phyloP scores from a whole-genome alignment of 2,113 vertebrate genomes.

The Trematomus loennbergii region DNA sequence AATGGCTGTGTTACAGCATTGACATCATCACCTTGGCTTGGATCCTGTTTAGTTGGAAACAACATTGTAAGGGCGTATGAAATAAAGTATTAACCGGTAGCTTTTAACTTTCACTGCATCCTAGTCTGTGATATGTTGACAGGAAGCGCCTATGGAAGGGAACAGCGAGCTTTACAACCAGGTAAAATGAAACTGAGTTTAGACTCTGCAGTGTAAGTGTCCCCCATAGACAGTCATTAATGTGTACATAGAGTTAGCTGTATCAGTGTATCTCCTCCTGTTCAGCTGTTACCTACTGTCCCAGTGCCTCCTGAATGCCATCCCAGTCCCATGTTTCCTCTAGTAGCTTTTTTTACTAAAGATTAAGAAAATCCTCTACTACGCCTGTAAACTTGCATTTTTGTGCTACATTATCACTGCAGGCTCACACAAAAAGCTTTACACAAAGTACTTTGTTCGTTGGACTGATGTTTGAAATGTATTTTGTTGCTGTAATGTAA shows the following conservation, averaged over 20 bases:
- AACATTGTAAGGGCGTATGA: not conserved
- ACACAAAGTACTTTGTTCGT: not conserved
- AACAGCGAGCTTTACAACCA: slow-evolving; percentile 33
- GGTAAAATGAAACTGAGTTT: slow-evolving; percentile 57
- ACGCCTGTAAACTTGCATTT: not conserved
- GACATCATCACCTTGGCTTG: not conserved
- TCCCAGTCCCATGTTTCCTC: not conserved
- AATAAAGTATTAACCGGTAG: not conserved
- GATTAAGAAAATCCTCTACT: not conserved
- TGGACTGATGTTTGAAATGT: not conserved
- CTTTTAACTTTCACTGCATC: slow-evolving; percentile 32
- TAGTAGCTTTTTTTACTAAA: not conserved
- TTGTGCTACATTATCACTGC: not conserved
- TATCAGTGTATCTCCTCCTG: slow-evolving; percentile 17
- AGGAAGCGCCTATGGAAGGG: slow-evolving; percentile 58
- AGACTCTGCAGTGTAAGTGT: not conserved
- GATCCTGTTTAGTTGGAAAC: not conserved
- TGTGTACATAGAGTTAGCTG: not conserved
- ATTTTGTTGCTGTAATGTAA: not conserved
- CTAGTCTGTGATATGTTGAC: slow-evolving; percentile 65
- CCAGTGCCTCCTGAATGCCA: slow-evolving; percentile 10
- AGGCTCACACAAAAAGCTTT: not conserved
- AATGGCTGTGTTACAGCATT: not conserved
- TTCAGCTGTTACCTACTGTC: not conserved
- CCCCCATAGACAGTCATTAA: not conserved